Evolutionary conservation across 1,140 invertebrate genomes (phyloP), one percentile per base, ranked within the genome.

Genomic region (Drosophila persimilis): DNA sequence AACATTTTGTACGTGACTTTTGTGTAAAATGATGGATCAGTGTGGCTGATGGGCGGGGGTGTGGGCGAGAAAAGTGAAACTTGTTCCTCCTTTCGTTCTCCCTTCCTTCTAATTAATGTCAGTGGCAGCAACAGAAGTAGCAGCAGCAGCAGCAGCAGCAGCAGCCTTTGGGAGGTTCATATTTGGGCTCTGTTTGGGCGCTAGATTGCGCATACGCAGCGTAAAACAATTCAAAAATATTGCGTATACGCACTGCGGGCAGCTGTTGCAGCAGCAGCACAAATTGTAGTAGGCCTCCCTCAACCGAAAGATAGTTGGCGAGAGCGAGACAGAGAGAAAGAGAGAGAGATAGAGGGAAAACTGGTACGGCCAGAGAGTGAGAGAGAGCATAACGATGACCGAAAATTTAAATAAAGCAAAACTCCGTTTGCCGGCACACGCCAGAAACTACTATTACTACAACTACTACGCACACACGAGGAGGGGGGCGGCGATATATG

Each of bases 391-490:
- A 6, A 62, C 31, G 52, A 43, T 65, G 54, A 51, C 58, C 73
- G 80, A 86, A 88, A 88, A 78, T 86, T 88, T 81, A 76, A 86
- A 86, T 86, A 88, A 86, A 79, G 78, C 83, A 83, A 86, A 72
- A 60, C 65, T 53, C 58, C 48, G 57, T 39, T 11, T 79, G 84
- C 84, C 84, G 83, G 83, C 83, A 74, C 63, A 45, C 54, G 46
- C 39, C 29, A 41, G 59, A 31, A 69, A 69, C 71, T 71, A 66
- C 58, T 63, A 73, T 77, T 77, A 67, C 64, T 70, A 75, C 73
- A 76, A 75, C 73, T 62, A 70, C 76, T 85, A 73, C 56, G 77
- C 73, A 77, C 56, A 69, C 35, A 39, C 35, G 11, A 57, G 65
- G 55, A 50, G 77, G 11, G 35, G 9, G 31, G 31, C 15, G 35